Percentiles rank a stretch among this genome's conserved stretches.
Evolutionary conservation across 1,140 invertebrate genomes (phyloP).

Genomic region (Drosophila albomicans): DNA sequence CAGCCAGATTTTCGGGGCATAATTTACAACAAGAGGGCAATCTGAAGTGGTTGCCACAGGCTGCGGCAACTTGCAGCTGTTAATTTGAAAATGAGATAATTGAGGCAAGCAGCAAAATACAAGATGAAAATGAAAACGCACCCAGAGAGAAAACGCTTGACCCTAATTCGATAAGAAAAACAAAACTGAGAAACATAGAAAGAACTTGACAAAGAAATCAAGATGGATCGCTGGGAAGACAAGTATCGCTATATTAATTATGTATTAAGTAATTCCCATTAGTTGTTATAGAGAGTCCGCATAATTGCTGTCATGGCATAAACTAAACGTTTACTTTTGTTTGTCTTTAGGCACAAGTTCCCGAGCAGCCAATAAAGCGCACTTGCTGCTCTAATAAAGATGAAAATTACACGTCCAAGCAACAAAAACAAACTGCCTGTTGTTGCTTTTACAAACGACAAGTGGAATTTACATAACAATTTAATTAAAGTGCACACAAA

Average conservation of each 20-base stretch:
- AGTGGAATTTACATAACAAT: slow-evolving; percentile 80
- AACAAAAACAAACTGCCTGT: slow-evolving; percentile 6
- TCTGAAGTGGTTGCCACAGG: slow-evolving; percentile 36
- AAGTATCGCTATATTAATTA: slow-evolving; percentile 3
- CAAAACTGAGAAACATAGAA: background rate
- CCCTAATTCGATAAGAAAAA: slow-evolving; percentile 46
- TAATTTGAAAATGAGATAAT: slow-evolving; percentile 78
- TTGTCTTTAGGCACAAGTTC: slow-evolving; percentile 16
- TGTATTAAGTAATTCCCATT: slow-evolving; percentile 11
- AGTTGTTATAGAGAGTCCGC: background rate
- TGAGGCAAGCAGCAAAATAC: slow-evolving; percentile 24
- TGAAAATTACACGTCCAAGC: slow-evolving; percentile 65
- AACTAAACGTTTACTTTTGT: slow-evolving; percentile 3
- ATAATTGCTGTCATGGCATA: slow-evolving; percentile 15
- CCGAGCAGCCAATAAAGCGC: slow-evolving; percentile 39
- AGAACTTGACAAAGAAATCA: slow-evolving; percentile 10
- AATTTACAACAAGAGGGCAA: slow-evolving; percentile 3
- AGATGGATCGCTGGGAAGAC: background rate
- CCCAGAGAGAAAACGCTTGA: slow-evolving; percentile 53
- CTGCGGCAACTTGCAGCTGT: slow-evolving; percentile 63
- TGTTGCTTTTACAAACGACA: slow-evolving; percentile 57
- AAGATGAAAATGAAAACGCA: slow-evolving; percentile 54
- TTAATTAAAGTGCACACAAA: slow-evolving; percentile 70
- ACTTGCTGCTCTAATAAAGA: slow-evolving; percentile 70
- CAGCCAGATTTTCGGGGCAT: slow-evolving; percentile 14